Conservation (phyloP, 2,113 vertebrate species). For the Drymodes brunneopygia region DNA sequence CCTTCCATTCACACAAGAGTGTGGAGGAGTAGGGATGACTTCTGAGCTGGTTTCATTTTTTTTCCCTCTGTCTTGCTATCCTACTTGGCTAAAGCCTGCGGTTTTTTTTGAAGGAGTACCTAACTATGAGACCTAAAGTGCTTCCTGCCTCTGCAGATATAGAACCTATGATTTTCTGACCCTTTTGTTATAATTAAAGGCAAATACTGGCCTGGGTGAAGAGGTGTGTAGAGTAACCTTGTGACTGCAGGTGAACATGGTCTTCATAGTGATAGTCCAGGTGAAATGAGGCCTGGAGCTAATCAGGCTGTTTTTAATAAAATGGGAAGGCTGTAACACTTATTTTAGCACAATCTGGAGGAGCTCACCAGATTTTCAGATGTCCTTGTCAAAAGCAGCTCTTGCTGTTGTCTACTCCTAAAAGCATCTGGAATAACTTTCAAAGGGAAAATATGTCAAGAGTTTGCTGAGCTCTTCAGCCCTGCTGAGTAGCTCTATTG, state of each 20-base stretch:
- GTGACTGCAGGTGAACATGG: neutral
- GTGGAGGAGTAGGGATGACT: neutral
- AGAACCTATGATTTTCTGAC: neutral
- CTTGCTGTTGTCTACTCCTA: neutral
- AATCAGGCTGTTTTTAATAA: neutral
- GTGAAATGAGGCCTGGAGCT: neutral
- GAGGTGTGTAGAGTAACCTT: neutral
- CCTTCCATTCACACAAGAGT: neutral
- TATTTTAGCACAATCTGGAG: neutral
- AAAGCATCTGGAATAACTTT: neutral
- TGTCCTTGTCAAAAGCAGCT: neutral
- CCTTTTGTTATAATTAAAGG: neutral
- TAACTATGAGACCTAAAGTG: neutral
- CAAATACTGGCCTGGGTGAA: neutral
- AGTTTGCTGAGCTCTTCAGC: neutral
- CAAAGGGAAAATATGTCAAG: neutral
- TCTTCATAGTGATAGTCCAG: neutral
- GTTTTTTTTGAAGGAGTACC: neutral
- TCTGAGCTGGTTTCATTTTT: neutral
- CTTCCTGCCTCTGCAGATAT: neutral
- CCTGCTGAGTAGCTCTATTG: neutral
- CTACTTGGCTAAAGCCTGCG: neutral
- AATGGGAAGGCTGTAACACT: neutral
- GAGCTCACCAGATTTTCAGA: neutral
- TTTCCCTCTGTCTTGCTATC: neutral